Evolutionary conservation across 2,797 vertebrate species (phyloP), one percentile per base, ranked within the genome.

Genomic region (Morus bassanus): DNA sequence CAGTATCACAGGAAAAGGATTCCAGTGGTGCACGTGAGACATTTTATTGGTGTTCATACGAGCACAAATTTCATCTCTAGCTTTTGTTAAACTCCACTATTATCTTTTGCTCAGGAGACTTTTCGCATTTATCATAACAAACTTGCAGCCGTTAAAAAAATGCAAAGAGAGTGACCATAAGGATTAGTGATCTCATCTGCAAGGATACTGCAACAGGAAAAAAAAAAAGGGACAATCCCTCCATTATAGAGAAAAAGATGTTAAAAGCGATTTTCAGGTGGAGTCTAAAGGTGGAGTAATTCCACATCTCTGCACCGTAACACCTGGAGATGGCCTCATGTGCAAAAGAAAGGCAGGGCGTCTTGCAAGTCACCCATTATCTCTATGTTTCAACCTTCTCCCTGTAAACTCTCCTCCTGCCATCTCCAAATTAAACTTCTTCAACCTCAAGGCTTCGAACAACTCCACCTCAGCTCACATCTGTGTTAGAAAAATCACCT

Each of bases 11-110:
- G 25, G 13, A 11, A 48, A 65, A 74, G 11, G 18, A 28, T 54
- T 68, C 17, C 57, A n/a, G 23, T 4, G 6, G 7, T 30, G 37
- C 9, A 7, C 3, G 7, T 5, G 11, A 69, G 63, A 11, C 3
- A 5, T 64, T 57, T 17, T 21, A 2, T 8, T 16, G 37, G 13
- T 21, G 28, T 22, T 35, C 7, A 0, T 7, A 7, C 0, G 1
- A 64, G 21, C 21, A 23, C 31, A 15, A 53, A 90, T 41, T 54
- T 54, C 14, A 41, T 12, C 35, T 21, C 45, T 11, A 14, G 4
- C 8, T 46, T 56, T 45, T 22, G 37, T 14, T 37, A 7, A 48
- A 18, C 43, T 75, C 51, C 22, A 13, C 14, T 45, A 2, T 24
- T 43, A 35, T 18, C 41, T 75, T 37, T 43, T 8, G 9, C 43